A percentile compares a stretch with the other conserved stretches of the same genome.
Conservation (phyloP, 2,113 vertebrate genomes). For the Sebastes fasciatus region DNA sequence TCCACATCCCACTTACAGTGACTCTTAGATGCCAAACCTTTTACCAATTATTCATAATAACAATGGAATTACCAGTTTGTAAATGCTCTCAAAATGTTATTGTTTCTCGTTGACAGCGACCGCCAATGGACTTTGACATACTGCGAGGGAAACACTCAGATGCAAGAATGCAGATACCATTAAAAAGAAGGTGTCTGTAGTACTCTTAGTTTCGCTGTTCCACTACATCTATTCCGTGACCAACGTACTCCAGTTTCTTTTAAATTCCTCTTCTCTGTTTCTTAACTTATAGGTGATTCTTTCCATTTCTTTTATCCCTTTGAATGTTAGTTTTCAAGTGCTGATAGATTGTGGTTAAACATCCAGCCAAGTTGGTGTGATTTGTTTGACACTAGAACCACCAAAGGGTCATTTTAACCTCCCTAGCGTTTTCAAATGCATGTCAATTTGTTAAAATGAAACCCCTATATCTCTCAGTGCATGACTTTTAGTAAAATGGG, state of each 20-base stretch:
- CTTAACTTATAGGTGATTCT: neutral
- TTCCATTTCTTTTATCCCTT: neutral
- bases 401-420: no score
- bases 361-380: neutral
- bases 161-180: neutral
- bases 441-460: no score
- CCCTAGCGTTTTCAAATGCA: no score
- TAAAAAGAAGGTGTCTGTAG: neutral
- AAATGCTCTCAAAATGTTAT: neutral
- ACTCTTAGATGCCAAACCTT: neutral
- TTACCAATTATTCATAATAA: neutral
- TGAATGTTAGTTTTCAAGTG: neutral
- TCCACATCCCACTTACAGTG: neutral
- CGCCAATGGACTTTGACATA: neutral
- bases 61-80: neutral
- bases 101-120: neutral
- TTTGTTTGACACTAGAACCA: neutral
- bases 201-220: neutral
- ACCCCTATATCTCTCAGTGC: no score
- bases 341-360: neutral
- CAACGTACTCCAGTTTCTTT: neutral
- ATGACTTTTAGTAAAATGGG: no score
- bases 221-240: neutral
- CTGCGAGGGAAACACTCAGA: neutral
- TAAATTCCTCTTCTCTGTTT: neutral